Base-by-base conservation (phyloP, 2,888 invertebrate genomes). In the Osmoderma eremita region DNA sequence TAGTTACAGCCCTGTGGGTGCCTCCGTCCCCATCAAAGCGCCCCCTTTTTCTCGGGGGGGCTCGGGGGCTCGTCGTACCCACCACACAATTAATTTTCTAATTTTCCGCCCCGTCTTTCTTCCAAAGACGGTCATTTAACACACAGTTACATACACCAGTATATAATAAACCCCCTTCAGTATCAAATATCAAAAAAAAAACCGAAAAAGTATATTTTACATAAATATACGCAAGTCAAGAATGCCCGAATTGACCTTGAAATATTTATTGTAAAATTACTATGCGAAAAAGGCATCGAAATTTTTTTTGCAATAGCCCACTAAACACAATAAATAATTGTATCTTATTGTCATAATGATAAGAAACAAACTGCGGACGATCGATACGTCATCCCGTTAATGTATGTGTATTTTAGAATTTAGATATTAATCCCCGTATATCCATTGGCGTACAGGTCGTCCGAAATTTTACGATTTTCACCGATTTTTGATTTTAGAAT, bases 231-330 rank as follows among this genome's bases (percentile, higher is more conserved):
- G 24, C 53, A 76, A 78, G 81, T 81, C 80, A 80, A 81, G 73
- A 70, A 75, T 78, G 82, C 82, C 83, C 83, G 82, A 82, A 81
- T 79, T 78, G 83, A 82, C 82, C 75, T 72, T 53, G 53, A 36
- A 79, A 81, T 82, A 82, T 82, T 82, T 82, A 82, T 82, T 80
- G 83, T 82, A 82, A 82, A 82, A 81, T 82, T 81, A 81, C 82
- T 68, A 53, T 38, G 53, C 38, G 17, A 54, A 69, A 70, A 71
- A 54, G n/a, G 64, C 65, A 22, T 64, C 77, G 74, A 69, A 76
- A 80, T 75, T 79, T 82, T 81, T 76, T 81, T 83, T 83, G 81
- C 83, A 83, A 83, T 83, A 83, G 83, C 81, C 80, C 81, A 82
- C 58, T 17, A 58, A 41, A 56, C 17, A 56, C 45, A 61, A 18